Percentiles rank a stretch among this genome's conserved stretches.
These are phyloP conservation scores for Macquaria ambigua DNA, from an alignment of 2,113 vertebrate genomes.

Conservation along the genomic window DNA sequence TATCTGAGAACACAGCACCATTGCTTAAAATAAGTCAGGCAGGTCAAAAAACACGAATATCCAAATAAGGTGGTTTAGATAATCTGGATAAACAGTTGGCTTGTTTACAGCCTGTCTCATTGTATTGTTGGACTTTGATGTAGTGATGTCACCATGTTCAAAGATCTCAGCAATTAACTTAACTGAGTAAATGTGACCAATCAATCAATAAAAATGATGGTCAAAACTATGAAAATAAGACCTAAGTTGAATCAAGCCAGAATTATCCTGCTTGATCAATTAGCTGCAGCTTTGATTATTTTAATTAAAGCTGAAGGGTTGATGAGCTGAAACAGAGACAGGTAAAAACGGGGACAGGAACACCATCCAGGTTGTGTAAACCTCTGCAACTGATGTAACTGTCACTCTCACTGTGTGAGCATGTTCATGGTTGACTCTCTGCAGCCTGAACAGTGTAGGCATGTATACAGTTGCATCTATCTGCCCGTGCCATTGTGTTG, in stretches of 20 bases:
- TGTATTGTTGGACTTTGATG: too few species aligned
- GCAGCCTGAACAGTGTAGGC: neutral
- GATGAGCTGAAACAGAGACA: neutral
- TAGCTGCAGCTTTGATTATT: neutral
- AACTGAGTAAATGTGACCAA: too few species aligned
- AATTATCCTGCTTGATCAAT: neutral
- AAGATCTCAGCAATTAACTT: too few species aligned
- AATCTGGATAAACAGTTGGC: neutral
- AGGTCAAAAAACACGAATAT: too few species aligned
- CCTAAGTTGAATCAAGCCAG: too few species aligned
- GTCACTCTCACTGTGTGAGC: neutral
- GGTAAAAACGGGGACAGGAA: neutral
- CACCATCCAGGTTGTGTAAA: neutral
- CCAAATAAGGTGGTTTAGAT: neutral
- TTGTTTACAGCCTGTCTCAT: neutral
- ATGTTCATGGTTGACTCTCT: neutral
- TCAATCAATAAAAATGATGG: too few species aligned
- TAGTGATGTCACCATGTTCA: too few species aligned
- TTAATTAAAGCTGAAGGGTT: neutral
- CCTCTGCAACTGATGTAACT: neutral
- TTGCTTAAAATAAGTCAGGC: too few species aligned
- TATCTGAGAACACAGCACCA: neutral
- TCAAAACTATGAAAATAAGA: too few species aligned
- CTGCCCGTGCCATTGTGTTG: constrained; percentile 49
- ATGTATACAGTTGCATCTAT: constrained; percentile 2